These are phyloP conservation scores for Anarhynchus alexandrinus DNA, from an alignment of 2,113 vertebrate species.

Conservation along the genomic window DNA sequence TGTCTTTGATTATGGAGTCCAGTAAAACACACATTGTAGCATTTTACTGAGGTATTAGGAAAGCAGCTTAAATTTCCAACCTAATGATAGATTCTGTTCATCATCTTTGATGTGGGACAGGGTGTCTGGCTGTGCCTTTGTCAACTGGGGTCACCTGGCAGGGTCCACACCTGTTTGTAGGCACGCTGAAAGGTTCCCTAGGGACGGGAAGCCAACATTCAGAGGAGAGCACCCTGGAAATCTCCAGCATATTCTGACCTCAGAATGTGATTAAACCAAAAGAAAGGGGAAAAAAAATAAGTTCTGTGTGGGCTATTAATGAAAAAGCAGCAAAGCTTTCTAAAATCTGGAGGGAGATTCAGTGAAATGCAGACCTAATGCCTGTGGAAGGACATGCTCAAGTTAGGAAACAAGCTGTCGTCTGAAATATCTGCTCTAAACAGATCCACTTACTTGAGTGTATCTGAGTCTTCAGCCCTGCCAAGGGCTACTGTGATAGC, in stretches of 20 bases:
- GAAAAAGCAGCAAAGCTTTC: not conserved
- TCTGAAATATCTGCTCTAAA: not conserved
- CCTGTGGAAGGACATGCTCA: not conserved
- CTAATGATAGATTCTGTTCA: not conserved
- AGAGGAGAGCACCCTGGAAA: not conserved
- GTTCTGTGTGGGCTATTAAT: not conserved
- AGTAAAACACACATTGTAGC: not conserved
- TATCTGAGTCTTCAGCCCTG: not conserved
- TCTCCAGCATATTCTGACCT: not conserved
- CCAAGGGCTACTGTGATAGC: not conserved
- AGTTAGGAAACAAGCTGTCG: not conserved
- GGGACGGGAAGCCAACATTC: not conserved
- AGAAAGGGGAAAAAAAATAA: too few relatives aligned
- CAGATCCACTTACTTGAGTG: not conserved
- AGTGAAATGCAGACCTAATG: not conserved
- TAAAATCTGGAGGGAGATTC: not conserved
- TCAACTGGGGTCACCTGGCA: not conserved
- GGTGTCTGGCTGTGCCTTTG: not conserved
- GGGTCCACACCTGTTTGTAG: not conserved
- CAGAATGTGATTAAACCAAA: not conserved
- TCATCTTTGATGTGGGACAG: not conserved
- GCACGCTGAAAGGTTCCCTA: not conserved
- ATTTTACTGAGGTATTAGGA: not conserved
- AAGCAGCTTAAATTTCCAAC: not conserved
- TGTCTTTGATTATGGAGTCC: not conserved